A percentile compares a stretch with the other conserved stretches of the same genome.
Evolutionary conservation across 1,140 invertebrate genomes (phyloP).

Genomic region (Branchinecta lindahli): DNA sequence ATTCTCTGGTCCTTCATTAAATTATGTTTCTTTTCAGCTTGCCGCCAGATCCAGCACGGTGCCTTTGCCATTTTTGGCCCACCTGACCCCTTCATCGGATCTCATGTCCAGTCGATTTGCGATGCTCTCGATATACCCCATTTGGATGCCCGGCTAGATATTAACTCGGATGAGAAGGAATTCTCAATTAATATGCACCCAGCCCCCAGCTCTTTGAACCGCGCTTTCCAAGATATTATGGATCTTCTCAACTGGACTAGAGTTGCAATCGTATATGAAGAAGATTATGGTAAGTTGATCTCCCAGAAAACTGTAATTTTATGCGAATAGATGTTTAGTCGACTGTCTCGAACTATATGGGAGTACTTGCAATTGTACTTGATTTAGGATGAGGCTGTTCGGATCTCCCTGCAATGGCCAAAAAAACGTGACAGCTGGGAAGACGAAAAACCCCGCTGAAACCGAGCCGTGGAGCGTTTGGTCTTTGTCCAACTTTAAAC

Average conservation of each 20-base stretch:
- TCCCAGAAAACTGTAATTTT: no score
- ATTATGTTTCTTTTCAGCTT: constrained; percentile 35
- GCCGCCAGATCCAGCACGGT: constrained; percentile 43
- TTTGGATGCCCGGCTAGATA: constrained; percentile 34
- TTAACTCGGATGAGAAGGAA: constrained; percentile 26
- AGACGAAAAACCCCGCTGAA: no score
- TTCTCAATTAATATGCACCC: constrained; percentile 38
- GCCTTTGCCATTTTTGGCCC: constrained; percentile 50
- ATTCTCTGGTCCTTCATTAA: no score
- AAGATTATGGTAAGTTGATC: constrained; percentile 33
- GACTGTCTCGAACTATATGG: no score
- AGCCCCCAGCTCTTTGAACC: constrained; percentile 32
- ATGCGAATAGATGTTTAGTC: no score
- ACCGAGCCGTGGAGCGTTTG: no score
- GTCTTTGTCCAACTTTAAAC: no score
- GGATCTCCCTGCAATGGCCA: no score
- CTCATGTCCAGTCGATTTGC: constrained; percentile 51
- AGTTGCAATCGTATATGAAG: constrained; percentile 38
- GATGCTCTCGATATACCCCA: constrained; percentile 53
- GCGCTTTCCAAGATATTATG: constrained; percentile 34
- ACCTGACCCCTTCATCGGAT: constrained; percentile 41
- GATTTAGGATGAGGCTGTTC: no score
- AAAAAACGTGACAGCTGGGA: no score
- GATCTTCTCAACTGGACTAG: constrained; percentile 35
- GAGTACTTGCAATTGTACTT: no score